These are phyloP conservation scores for Chorisops tibialis DNA, from an alignment of 2,888 invertebrate species.

Conservation along the genomic window DNA sequence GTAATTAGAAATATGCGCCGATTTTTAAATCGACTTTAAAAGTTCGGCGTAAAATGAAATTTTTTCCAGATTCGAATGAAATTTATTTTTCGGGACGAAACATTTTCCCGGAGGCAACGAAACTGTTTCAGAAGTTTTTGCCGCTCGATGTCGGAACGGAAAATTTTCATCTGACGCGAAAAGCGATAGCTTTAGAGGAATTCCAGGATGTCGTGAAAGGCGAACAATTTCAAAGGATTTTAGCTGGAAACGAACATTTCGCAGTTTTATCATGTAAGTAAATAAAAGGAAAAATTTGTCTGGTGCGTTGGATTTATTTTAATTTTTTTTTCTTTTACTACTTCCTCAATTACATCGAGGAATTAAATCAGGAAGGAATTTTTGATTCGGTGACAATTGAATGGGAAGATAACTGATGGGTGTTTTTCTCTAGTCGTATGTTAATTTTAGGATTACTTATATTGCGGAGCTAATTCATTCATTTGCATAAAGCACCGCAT, in stretches of 20 bases:
- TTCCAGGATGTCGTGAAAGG: slow-evolving; percentile 44
- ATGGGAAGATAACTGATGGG: too few relatives aligned
- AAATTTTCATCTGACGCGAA: slow-evolving; percentile 42
- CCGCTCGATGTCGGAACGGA: slow-evolving; percentile 40
- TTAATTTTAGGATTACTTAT: too few relatives aligned
- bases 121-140: slow-evolving; percentile 44
- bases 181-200: slow-evolving; percentile 48
- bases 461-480: too few relatives aligned
- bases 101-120: slow-evolving; percentile 43
- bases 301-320: not conserved
- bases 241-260: slow-evolving; percentile 50
- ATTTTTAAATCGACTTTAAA: slow-evolving; percentile 1
- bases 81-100: slow-evolving; percentile 49
- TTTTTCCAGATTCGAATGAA: slow-evolving; percentile 47
- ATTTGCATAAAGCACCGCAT: too few relatives aligned
- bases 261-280: slow-evolving; percentile 49
- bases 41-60: not conserved
- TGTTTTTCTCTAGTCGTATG: too few relatives aligned
- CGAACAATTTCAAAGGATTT: slow-evolving; percentile 45
- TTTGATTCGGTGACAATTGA: too few relatives aligned
- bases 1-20: slow-evolving; percentile 36
- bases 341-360: too few relatives aligned
- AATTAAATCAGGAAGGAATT: too few relatives aligned
- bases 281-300: not conserved
- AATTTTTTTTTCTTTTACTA: too few relatives aligned